These are phyloP conservation scores for Pituophis catenifer DNA, from an alignment of 2,113 vertebrate species.

Conservation along the genomic window DNA sequence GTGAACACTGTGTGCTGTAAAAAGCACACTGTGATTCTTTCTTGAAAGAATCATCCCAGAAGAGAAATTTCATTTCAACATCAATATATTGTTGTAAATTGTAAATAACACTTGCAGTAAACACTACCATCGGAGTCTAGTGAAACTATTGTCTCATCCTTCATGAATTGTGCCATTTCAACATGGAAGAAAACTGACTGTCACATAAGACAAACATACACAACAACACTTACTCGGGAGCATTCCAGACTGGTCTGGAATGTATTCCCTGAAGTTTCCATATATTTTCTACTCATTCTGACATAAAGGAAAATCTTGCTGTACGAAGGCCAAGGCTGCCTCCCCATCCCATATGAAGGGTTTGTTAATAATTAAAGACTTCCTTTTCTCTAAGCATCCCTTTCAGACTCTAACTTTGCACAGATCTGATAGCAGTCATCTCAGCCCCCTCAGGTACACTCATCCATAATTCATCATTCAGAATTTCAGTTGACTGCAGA, in stretches of 20 bases:
- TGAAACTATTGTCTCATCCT: background rate
- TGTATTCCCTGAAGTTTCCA: background rate
- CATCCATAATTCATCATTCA: constrained; percentile 48
- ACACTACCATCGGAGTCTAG: background rate
- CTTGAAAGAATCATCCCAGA: background rate
- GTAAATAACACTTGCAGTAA: background rate
- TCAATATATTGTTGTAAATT: background rate
- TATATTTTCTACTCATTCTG: background rate
- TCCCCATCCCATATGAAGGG: constrained; percentile 1
- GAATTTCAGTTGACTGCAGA: constrained; percentile 26
- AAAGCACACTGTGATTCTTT: background rate
- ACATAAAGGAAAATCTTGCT: background rate
- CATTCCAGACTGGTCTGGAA: constrained; percentile 1
- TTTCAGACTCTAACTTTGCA: constrained; percentile 37
- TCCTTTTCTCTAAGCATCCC: constrained; percentile 40
- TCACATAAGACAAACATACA: background rate
- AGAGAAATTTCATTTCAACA: background rate
- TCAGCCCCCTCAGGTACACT: constrained; percentile 42
- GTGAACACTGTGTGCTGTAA: background rate
- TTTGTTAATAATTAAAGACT: constrained; percentile 45
- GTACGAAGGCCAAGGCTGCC: constrained; percentile 9
- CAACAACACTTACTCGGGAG: background rate
- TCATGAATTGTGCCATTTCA: background rate
- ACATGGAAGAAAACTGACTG: background rate
- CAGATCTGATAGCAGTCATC: constrained; percentile 44